Percentiles rank a stretch among this genome's conserved stretches.
phyloP scores from a whole-genome alignment of 1,140 invertebrate genomes.

The Calliphora vicina region DNA sequence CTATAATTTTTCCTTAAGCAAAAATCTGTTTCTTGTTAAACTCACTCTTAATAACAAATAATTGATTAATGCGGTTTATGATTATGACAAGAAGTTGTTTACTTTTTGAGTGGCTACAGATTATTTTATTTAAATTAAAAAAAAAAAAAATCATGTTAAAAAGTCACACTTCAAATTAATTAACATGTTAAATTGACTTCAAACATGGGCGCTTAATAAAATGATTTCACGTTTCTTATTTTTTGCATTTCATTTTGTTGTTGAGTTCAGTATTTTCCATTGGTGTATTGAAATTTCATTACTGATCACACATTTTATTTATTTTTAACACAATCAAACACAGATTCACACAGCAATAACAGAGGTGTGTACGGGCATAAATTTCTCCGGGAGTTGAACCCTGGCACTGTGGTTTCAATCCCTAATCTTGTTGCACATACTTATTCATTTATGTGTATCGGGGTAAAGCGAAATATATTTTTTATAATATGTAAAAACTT shows the following conservation, averaged over 20 bases:
- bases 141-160: not conserved
- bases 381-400: too few species aligned
- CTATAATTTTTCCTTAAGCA: not conserved
- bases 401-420: too few species aligned
- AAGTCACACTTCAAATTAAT: slow-evolving; percentile 6
- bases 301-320: not conserved
- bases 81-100: not conserved
- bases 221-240: not conserved
- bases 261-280: not conserved
- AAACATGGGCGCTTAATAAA: not conserved
- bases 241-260: not conserved
- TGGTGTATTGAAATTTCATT: not conserved
- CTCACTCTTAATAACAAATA: not conserved
- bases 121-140: not conserved
- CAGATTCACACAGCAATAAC: too few species aligned
- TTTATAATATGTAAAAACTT: too few species aligned
- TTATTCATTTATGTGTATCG: too few species aligned
- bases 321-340: not conserved
- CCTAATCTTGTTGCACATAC: too few species aligned
- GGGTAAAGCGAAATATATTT: too few species aligned
- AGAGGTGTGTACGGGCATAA: too few species aligned
- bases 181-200: not conserved
- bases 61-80: not conserved
- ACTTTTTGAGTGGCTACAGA: not conserved
- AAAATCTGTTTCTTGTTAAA: not conserved